Conservation (phyloP, 2,113 vertebrate genomes). For the Gila orcuttii region DNA sequence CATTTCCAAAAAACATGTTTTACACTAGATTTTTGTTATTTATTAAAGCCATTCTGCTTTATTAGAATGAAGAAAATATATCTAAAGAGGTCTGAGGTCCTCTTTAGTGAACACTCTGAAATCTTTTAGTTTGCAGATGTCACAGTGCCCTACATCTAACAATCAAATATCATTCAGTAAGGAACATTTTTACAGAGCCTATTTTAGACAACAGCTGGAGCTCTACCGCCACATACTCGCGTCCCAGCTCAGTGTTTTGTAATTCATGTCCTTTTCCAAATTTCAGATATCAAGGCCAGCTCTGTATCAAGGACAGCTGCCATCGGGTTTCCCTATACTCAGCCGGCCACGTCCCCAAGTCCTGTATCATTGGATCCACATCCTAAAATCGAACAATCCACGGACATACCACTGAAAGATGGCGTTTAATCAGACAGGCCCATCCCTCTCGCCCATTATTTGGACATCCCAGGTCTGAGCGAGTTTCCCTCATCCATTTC, state of each 20-base stretch:
- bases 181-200: neutral
- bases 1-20: neutral
- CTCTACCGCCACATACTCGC: neutral
- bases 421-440: constrained; percentile 22
- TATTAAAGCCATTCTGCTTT: neutral
- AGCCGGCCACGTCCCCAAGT: neutral
- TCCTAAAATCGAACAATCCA: neutral
- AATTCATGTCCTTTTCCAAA: constrained; percentile 5
- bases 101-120: neutral
- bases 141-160: neutral
- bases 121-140: neutral
- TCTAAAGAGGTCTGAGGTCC: neutral
- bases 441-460: constrained; percentile 40
- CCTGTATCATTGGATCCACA: neutral
- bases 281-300: constrained; percentile 4
- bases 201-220: neutral
- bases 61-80: neutral
- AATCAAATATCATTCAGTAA: neutral
- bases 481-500: neutral
- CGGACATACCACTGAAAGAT: neutral
- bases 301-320: neutral
- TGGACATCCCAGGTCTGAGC: constrained; percentile 4
- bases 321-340: constrained; percentile 21
- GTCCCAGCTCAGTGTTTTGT: constrained; percentile 12
- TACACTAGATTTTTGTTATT: neutral